Evolutionary conservation across 1,140 invertebrate genomes (phyloP).

Genomic region (Rhysida immarginata): DNA sequence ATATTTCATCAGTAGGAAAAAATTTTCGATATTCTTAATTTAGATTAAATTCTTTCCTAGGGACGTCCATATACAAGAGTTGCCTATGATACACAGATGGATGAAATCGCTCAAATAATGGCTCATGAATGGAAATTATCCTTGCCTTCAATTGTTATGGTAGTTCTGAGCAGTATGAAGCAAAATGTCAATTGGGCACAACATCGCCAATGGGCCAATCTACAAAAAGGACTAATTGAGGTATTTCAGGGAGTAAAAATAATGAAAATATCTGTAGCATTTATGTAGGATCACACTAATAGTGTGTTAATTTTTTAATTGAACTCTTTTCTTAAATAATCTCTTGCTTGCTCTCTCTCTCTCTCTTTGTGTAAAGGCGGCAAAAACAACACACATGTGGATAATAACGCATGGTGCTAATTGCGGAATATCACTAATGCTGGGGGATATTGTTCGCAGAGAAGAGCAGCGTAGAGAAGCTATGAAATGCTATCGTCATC

Average conservation of each 20-base stretch:
- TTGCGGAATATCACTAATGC: conserved; percentile 26
- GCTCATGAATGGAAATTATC: conserved; percentile 12
- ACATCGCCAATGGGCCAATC: conserved; percentile 17
- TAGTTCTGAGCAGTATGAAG: conserved; percentile 18
- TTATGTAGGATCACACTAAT: no score
- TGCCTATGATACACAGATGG: not conserved
- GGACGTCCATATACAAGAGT: conserved; percentile 7
- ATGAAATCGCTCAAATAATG: not conserved
- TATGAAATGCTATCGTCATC: conserved; percentile 18
- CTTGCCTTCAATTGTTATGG: conserved; percentile 20
- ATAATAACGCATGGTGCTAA: conserved; percentile 31
- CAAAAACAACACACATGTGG: conserved; percentile 33
- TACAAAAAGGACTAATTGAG: conserved; percentile 21
- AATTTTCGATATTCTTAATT: not conserved
- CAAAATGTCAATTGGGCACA: conserved; percentile 16
- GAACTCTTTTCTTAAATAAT: not conserved
- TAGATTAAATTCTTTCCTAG: not conserved
- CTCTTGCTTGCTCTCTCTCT: not conserved
- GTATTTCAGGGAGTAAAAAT: conserved; percentile 13
- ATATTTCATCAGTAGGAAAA: no score
- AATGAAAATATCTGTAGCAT: no score
- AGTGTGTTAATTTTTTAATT: no score
- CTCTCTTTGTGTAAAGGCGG: conserved; percentile 17
- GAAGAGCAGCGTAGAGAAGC: conserved; percentile 19
- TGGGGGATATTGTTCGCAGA: conserved; percentile 28